Percentiles rank a stretch among this genome's conserved stretches.
Evolutionary conservation across 2,113 vertebrate genomes (phyloP).

Genomic region (Hippocampus mohnikei): DNA sequence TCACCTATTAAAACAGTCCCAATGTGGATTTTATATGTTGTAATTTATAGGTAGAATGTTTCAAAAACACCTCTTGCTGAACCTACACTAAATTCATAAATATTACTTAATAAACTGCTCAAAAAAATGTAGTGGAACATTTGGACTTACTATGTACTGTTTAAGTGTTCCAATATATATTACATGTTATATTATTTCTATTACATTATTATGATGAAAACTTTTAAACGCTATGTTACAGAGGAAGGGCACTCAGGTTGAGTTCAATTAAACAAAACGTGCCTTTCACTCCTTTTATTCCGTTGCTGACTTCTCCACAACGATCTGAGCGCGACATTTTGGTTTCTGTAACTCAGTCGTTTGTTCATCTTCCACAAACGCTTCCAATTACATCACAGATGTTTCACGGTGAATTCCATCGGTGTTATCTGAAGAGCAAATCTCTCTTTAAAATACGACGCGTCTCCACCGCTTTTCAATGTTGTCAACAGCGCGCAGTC

Average conservation of each 20-base stretch:
- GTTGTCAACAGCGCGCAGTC: background rate
- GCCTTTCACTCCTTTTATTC: background rate
- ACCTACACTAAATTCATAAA: too few species aligned
- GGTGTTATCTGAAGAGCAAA: background rate
- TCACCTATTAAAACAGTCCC: too few species aligned
- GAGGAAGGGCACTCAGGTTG: background rate
- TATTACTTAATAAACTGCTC: too few species aligned
- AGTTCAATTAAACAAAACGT: background rate
- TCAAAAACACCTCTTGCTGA: too few species aligned
- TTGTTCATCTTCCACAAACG: background rate
- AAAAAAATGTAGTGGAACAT: too few species aligned
- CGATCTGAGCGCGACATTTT: background rate
- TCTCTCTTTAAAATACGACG: background rate
- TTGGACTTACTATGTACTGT: too few species aligned
- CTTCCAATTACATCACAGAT: background rate
- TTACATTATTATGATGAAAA: too few species aligned
- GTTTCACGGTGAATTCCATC: background rate
- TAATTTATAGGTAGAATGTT: too few species aligned
- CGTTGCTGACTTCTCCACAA: background rate
- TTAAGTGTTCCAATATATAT: too few species aligned
- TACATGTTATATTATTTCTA: too few species aligned
- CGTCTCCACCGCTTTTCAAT: background rate
- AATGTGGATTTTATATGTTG: too few species aligned
- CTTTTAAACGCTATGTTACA: background rate
- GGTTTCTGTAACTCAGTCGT: background rate